Percentiles rank a stretch among this genome's conserved stretches.
Evolutionary conservation across 2,888 invertebrate genomes (phyloP).

Genomic region (Pandemis heparana): DNA sequence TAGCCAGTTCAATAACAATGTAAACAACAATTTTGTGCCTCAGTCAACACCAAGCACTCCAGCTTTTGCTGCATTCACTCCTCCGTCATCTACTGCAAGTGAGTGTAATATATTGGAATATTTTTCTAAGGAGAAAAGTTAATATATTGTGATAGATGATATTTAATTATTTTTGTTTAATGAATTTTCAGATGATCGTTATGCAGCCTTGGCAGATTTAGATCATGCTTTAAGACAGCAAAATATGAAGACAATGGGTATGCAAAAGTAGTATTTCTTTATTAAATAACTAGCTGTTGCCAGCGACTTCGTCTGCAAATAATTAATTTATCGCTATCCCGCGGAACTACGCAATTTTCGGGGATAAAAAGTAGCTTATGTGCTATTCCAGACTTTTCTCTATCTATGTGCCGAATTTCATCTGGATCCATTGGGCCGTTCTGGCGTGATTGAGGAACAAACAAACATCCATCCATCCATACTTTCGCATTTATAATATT

Average conservation of each 20-base stretch:
- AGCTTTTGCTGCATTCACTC: slow-evolving; percentile 67
- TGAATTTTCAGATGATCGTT: slow-evolving; percentile 90
- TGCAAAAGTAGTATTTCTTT: slow-evolving; percentile 43
- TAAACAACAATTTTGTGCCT: slow-evolving; percentile 69
- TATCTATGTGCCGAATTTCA: too few relatives aligned
- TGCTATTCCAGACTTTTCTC: too few relatives aligned
- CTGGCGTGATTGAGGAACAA: too few relatives aligned
- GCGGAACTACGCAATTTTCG: too few relatives aligned
- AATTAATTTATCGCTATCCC: too few relatives aligned
- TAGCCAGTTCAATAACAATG: slow-evolving; percentile 76
- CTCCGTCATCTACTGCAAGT: slow-evolving; percentile 66
- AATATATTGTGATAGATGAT: neutral
- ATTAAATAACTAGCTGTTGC: neutral
- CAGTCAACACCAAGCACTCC: slow-evolving; percentile 77
- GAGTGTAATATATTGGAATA: slow-evolving; percentile 49
- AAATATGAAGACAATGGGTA: slow-evolving; percentile 80
- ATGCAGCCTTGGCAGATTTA: slow-evolving; percentile 97
- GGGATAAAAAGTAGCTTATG: too few relatives aligned
- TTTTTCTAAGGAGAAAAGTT: neutral
- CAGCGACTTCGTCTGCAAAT: too few relatives aligned
- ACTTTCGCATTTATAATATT: too few relatives aligned
- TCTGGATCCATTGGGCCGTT: too few relatives aligned
- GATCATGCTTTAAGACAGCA: slow-evolving; percentile 90
- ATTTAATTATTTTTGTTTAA: neutral
- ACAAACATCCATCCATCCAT: too few relatives aligned